Evolutionary conservation across 1,140 invertebrate species (phyloP), one percentile per base, ranked within the genome.

Genomic region (Temnothorax longispinosus): DNA sequence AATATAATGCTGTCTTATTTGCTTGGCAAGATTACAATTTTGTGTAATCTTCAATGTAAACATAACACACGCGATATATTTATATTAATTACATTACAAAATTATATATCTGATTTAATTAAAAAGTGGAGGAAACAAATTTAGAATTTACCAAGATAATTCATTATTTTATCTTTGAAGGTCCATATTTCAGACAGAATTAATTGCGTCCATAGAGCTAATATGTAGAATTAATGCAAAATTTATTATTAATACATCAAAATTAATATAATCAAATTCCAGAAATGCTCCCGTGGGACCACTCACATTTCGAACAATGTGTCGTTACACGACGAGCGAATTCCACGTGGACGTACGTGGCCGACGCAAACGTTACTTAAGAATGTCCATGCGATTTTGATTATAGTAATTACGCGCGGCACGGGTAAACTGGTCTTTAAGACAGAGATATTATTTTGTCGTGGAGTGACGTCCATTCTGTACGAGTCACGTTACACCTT

Each of bases 401-500:
- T 93, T 92, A 93, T 89, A 89, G 92, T 93, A 93, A 93, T 93
- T 90, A 92, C 86, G 67, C 85, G 86, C 87, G 75, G 90, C 89
- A 90, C 91, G 91, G 87, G 91, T 93, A 93, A 93, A 92, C 89
- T 91, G 91, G 82, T 92, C 88, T 93, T 93, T 92, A 91, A 91
- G 81, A 90, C 86, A 72, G 67, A 75, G 78, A 91, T 91, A 89
- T 86, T 91, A 92, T 93, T 93, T 93, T 84, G 44, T 89, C 87
- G 87, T 91, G 87, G 64, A 93, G 88, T 91, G 88, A 91, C 87
- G 87, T 93, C 80, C 78, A 41, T n/a, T 65, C 47, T 74, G 74
- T 87, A 87, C 88, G 85, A 92, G 90, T 91, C 92, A 74, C 87
- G 92, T 91, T 90, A 90, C 89, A 87, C 88, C 87, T 88, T 60